Conservation (phyloP, 1,140 invertebrate genomes). For the Thalassaphorura encarpata region DNA sequence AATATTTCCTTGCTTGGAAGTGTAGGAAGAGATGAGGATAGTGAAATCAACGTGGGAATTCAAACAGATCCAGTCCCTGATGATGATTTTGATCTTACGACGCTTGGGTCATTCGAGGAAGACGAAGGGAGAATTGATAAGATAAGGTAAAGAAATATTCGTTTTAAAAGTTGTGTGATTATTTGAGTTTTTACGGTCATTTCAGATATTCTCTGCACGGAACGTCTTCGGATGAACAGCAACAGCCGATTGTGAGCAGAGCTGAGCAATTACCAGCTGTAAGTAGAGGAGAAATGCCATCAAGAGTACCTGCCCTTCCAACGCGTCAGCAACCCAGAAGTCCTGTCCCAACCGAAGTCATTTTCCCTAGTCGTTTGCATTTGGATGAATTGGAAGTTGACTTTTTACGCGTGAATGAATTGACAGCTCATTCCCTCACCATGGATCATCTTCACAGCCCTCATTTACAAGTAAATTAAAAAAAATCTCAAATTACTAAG, state of each 20-base stretch:
- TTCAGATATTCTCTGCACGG: neutral
- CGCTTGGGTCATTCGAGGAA: conserved; percentile 18
- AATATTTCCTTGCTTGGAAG: conserved; percentile 21
- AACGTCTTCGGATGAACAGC: neutral
- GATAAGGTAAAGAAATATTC: conserved; percentile 14
- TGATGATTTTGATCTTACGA: conserved; percentile 15
- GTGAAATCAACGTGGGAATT: conserved; percentile 27
- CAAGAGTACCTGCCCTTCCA: neutral
- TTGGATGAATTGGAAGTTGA: conserved; percentile 31
- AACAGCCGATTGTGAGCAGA: neutral
- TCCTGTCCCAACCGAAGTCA: conserved; percentile 10
- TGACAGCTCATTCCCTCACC: conserved; percentile 22
- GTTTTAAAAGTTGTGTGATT: no score
- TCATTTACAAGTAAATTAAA: conserved; percentile 20
- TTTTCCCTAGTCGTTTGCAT: conserved; percentile 28
- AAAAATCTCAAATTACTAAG: neutral
- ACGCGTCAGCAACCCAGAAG: neutral
- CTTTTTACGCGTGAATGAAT: conserved; percentile 27
- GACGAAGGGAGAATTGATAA: conserved; percentile 22
- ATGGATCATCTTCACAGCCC: conserved; percentile 18
- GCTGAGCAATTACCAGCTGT: no score
- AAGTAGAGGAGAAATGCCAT: no score
- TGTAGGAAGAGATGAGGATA: neutral
- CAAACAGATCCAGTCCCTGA: conserved; percentile 31
- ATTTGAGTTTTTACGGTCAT: conserved; percentile 5